Evolutionary conservation across 35 echinoderm and acorn worm genomes (phyloP).

Genomic region (Lytechinus pictus): DNA sequence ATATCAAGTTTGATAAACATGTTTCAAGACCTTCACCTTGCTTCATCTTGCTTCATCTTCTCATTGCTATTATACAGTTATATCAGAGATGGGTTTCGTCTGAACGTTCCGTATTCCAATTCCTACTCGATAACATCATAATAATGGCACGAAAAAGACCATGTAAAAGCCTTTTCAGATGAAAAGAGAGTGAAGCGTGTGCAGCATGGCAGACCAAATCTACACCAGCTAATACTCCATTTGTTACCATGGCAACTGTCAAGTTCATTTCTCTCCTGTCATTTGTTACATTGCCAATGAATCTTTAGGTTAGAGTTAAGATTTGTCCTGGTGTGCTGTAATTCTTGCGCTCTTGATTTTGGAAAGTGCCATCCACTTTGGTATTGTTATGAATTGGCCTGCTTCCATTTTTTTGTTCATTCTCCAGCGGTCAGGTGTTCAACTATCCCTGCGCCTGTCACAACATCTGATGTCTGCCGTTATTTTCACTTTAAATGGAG

Average conservation of each 20-base stretch:
- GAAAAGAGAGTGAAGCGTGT: neutral
- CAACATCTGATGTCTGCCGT: neutral
- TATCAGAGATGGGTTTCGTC: too few relatives aligned
- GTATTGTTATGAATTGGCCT: neutral
- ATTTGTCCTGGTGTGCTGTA: constrained; percentile 8
- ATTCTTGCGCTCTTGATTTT: constrained; percentile 12
- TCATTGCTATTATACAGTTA: too few relatives aligned
- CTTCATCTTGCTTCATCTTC: too few relatives aligned
- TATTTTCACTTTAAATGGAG: neutral
- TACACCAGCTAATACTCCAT: constrained; percentile 7
- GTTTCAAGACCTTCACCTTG: too few relatives aligned
- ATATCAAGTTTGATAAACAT: too few relatives aligned
- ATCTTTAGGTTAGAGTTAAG: neutral
- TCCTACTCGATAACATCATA: too few relatives aligned
- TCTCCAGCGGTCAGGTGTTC: neutral
- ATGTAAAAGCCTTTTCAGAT: neutral
- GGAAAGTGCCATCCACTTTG: neutral
- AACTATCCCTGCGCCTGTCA: neutral
- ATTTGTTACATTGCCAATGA: neutral
- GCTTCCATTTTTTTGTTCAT: neutral
- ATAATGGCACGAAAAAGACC: too few relatives aligned
- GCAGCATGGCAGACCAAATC: neutral
- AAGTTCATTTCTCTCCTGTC: neutral
- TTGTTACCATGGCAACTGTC: neutral
- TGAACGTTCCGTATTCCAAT: too few relatives aligned